Conservation (phyloP, 2,888 invertebrate genomes). For the Patella depressa region DNA sequence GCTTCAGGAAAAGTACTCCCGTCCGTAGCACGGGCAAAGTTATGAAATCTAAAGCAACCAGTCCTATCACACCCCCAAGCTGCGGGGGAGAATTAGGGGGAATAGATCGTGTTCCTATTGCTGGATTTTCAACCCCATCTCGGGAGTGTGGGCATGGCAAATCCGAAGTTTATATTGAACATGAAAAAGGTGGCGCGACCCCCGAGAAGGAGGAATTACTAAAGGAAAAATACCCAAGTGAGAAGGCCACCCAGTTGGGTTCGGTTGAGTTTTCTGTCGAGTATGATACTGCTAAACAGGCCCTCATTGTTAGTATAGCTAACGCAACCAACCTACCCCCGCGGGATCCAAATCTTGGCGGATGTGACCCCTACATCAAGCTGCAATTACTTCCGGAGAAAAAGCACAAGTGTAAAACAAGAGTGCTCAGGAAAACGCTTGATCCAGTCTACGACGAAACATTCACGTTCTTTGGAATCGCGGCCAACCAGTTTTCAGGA, state of each 20-base stretch:
- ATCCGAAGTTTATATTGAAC: slow-evolving; percentile 72
- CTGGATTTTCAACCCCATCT: slow-evolving; percentile 73
- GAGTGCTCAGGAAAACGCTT: slow-evolving; percentile 94
- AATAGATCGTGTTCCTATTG: slow-evolving; percentile 60
- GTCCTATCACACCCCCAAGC: slow-evolving; percentile 59
- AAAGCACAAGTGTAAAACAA: slow-evolving; percentile 96
- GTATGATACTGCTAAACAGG: slow-evolving; percentile 90
- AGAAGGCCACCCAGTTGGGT: slow-evolving; percentile 78
- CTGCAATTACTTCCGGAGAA: slow-evolving; percentile 97
- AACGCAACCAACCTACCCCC: slow-evolving; percentile 89
- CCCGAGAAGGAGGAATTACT: slow-evolving; percentile 68
- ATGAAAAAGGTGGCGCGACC: slow-evolving; percentile 71
- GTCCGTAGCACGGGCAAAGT: slow-evolving; percentile 72
- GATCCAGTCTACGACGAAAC: slow-evolving; percentile 99
- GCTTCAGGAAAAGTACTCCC: slow-evolving; percentile 88
- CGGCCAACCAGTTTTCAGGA: slow-evolving; percentile 82
- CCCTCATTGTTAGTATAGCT: slow-evolving; percentile 91
- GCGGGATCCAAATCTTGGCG: slow-evolving; percentile 84
- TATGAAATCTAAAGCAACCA: slow-evolving; percentile 69
- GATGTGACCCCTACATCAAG: slow-evolving; percentile 97
- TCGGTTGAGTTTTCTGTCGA: slow-evolving; percentile 91
- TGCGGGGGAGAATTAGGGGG: slow-evolving; percentile 50
- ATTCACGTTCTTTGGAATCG: slow-evolving; percentile 94
- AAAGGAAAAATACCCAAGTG: slow-evolving; percentile 70
- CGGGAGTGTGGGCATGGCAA: slow-evolving; percentile 47